Evolutionary conservation across 1,140 invertebrate genomes (phyloP), one percentile per base, ranked within the genome.

Genomic region (Sinonovacula constricta): DNA sequence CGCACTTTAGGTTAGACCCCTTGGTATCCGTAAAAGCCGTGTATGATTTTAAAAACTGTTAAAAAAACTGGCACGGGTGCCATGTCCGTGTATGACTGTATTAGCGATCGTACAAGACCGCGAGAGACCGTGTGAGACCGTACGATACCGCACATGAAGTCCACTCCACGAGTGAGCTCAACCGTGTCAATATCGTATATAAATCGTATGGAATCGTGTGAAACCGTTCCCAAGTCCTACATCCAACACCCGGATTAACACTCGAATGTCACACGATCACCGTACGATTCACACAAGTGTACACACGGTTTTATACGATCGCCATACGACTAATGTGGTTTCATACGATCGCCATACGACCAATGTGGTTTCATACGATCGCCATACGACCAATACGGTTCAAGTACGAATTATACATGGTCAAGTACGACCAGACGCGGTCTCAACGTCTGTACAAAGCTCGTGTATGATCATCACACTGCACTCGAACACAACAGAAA

Each of bases 381-480:
- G 57, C 57, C 57, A 60, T 60, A 60, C 57, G 57, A 60, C 57
- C 57, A 60, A 60, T 60, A 60, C 57, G 57, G 57, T 60, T 30
- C 57, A 28, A 26, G 15, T 30, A 60, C 57, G 30, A 60, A 30
- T 26, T 30, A 26, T 60, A 28, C 15, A 28, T 28, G 28, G 28
- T 45, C 39, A 45, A 45, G 39, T 45, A 45, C 57, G 28, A 30
- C 10, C 28, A 60, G 22, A 60, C 28, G 7, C 30, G 28, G 57
- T 30, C 14, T 60, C 57, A 28, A 60, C 14, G 65, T 67, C 65
- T 51, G 65, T 28, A 67, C 65, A 24, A 67, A 67, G 5, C 26
- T 45, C 39, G 39, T 45, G 39, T 45, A 45, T 45, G 39, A 45
- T 45, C 39, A 45, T 45, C 39, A 45, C 18, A 45, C 39, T 10